These are phyloP conservation scores for Eurytemora carolleeae DNA, from an alignment of 1,140 invertebrate species.

Conservation along the genomic window DNA sequence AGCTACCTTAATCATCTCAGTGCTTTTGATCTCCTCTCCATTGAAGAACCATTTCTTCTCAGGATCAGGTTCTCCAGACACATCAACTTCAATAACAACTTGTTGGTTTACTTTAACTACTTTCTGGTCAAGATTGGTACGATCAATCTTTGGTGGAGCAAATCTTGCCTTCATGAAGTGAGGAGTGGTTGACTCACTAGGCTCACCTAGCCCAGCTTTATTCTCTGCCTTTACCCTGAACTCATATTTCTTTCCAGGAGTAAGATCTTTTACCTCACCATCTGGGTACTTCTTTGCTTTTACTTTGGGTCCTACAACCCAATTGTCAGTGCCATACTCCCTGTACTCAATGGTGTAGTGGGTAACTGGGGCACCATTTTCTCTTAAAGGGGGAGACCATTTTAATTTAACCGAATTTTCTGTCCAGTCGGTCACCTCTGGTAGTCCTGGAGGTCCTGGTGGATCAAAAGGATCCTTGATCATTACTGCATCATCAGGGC, in stretches of 20 bases:
- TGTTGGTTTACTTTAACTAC: constrained; percentile 62
- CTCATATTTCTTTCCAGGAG: constrained; percentile 83
- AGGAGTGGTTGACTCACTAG: constrained; percentile 78
- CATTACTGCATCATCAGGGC: constrained; percentile 52
- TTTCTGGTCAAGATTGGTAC: constrained; percentile 70
- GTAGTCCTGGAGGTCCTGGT: constrained; percentile 66
- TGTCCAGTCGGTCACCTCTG: constrained; percentile 81
- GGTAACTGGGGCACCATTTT: constrained; percentile 88
- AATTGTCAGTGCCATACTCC: constrained; percentile 38
- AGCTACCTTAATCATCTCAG: constrained; percentile 40
- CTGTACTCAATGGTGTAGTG: constrained; percentile 77
- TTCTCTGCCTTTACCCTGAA: constrained; percentile 86
- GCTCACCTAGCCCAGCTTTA: constrained; percentile 84
- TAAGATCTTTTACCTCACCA: constrained; percentile 54
- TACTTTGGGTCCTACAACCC: constrained; percentile 49
- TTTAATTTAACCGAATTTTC: constrained; percentile 77
- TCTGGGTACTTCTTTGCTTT: constrained; percentile 47
- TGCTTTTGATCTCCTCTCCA: constrained; percentile 28
- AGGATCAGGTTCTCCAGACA: constrained; percentile 72
- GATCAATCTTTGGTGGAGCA: constrained; percentile 83
- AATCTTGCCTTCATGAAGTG: constrained; percentile 83
- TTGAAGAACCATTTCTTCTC: constrained; percentile 64
- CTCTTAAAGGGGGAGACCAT: constrained; percentile 83
- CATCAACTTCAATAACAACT: constrained; percentile 64
- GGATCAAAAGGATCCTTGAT: constrained; percentile 93